phyloP scores from a whole-genome alignment of 2,888 invertebrate species.

The Brachynemurus nebulosus region DNA sequence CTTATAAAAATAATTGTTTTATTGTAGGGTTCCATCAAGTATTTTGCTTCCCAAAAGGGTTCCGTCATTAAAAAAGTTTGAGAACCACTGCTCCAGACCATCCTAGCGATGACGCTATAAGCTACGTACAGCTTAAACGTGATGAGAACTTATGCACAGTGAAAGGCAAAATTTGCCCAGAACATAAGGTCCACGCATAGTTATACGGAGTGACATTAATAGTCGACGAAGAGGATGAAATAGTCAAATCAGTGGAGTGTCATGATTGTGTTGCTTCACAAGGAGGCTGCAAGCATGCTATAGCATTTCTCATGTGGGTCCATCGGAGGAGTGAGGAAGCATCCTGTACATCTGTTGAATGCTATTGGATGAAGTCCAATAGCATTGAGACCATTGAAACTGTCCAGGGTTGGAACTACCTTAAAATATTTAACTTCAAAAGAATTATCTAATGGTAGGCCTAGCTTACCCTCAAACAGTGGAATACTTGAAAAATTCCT shows the following conservation, averaged over 20 bases:
- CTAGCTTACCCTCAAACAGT: slow-evolving; percentile 14
- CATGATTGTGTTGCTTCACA: not conserved
- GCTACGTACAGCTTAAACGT: slow-evolving; percentile 14
- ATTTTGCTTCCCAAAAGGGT: too few species aligned
- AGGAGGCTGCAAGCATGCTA: slow-evolving; percentile 14
- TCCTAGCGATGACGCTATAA: slow-evolving; percentile 11
- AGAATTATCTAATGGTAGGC: slow-evolving; percentile 15
- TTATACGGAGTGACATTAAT: slow-evolving; percentile 9
- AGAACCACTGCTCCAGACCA: too few species aligned
- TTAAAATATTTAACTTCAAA: slow-evolving; percentile 11
- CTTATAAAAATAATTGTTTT: too few species aligned
- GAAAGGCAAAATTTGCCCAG: slow-evolving; percentile 12
- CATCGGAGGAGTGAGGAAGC: slow-evolving; percentile 12
- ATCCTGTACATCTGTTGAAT: slow-evolving; percentile 8
- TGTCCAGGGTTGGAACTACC: too few species aligned
- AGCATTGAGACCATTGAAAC: too few species aligned
- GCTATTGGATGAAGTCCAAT: slow-evolving; percentile 15
- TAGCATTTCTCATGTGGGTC: slow-evolving; percentile 15
- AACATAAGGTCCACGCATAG: slow-evolving; percentile 12
- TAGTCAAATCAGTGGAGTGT: not conserved
- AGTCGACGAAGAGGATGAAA: slow-evolving; percentile 10
- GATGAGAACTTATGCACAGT: slow-evolving; percentile 11
- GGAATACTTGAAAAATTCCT: slow-evolving; percentile 10
- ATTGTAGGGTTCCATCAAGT: too few species aligned
- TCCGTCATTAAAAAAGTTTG: too few species aligned